Evolutionary conservation across 2,888 invertebrate genomes (phyloP).

Genomic region (Morinoia aosen): DNA sequence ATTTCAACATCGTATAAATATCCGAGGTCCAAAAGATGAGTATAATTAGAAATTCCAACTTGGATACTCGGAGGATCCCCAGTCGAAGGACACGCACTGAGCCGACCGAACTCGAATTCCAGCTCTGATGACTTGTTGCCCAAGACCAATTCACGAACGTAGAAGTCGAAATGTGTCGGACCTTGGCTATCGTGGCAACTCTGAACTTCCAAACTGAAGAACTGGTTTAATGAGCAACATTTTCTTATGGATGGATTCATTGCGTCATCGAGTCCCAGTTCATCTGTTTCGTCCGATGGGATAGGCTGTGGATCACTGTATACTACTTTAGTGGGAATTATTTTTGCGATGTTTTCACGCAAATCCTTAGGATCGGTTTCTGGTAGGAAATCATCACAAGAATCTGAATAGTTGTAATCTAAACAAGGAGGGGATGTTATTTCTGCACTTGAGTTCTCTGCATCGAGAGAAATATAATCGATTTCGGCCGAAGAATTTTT

Average conservation of each 20-base stretch:
- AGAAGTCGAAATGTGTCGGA: neutral
- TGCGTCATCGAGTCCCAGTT: neutral
- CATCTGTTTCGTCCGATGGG: neutral
- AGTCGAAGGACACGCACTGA: conserved; percentile 55
- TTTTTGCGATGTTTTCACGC: neutral
- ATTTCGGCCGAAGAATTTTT: neutral
- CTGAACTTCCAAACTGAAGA: conserved; percentile 59
- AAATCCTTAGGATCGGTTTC: neutral
- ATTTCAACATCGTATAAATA: conserved; percentile 47
- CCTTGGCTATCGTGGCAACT: conserved; percentile 50
- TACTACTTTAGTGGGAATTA: neutral
- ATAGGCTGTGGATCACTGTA: conserved; percentile 26
- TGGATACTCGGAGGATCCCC: conserved; percentile 54
- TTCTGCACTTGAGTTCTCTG: neutral
- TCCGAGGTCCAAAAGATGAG: conserved; percentile 44
- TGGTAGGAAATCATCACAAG: neutral
- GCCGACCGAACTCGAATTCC: conserved; percentile 40
- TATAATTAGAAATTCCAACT: conserved; percentile 33
- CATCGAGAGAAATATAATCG: neutral
- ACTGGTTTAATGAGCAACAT: conserved; percentile 58
- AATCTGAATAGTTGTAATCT: neutral
- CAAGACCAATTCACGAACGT: neutral
- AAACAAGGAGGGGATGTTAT: neutral
- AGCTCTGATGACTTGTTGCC: neutral
- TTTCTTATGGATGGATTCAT: conserved; percentile 51